phyloP scores from a whole-genome alignment of 2,797 vertebrate species.

The Phataginus tetradactyla region DNA sequence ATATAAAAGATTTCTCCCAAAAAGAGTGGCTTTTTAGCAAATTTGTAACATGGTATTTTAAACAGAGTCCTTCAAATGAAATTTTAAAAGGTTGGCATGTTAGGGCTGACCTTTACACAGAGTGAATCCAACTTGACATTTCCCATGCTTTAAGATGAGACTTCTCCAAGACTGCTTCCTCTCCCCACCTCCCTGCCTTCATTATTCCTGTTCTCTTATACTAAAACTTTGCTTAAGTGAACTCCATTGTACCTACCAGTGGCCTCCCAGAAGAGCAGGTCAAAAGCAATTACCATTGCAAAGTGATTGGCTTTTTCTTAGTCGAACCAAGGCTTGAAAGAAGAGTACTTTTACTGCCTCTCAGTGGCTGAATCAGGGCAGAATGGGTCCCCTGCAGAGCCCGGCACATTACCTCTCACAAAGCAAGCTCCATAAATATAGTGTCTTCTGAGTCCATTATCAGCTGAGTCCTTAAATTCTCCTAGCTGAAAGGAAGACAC shows the following conservation, averaged over 20 bases:
- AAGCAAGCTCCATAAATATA: background rate
- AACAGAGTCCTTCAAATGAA: conserved; percentile 72
- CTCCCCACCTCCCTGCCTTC: conserved; percentile 48
- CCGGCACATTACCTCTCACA: background rate
- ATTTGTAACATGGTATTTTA: conserved; percentile 75
- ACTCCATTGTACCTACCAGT: conserved; percentile 35
- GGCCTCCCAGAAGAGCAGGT: conserved; percentile 56
- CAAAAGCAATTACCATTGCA: conserved; percentile 65
- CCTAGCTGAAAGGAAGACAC: background rate
- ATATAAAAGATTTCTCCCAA: background rate
- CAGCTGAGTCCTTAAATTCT: background rate
- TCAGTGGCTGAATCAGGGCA: background rate
- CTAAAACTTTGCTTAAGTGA: conserved; percentile 63
- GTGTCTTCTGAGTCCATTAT: background rate
- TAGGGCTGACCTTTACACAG: conserved; percentile 80
- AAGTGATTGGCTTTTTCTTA: conserved; percentile 56
- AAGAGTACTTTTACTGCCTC: conserved; percentile 12
- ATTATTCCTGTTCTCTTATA: conserved; percentile 67
- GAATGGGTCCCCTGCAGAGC: background rate
- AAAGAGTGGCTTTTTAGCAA: conserved; percentile 29
- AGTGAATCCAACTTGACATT: conserved; percentile 80
- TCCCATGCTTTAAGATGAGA: conserved; percentile 61
- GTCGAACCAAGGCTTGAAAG: background rate
- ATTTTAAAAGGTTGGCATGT: conserved; percentile 79
- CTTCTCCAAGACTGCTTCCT: conserved; percentile 62